These are phyloP conservation scores for Brassicogethes aeneus DNA, from an alignment of 2,888 invertebrate species.

Conservation along the genomic window DNA sequence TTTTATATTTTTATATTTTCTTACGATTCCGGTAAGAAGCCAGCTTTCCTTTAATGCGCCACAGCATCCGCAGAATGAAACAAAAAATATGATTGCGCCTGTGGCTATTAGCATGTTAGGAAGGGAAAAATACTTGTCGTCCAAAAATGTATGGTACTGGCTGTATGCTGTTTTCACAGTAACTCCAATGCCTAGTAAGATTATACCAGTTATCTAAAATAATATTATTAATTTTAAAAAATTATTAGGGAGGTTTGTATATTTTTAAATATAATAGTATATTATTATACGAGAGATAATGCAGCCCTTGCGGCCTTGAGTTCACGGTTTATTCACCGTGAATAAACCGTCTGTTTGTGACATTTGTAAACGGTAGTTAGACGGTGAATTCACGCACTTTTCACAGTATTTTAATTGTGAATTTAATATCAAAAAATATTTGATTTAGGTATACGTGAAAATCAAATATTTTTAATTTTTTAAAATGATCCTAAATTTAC, in stretches of 20 bases:
- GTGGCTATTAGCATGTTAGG: constrained; percentile 82
- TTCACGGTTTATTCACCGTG: too few relatives aligned
- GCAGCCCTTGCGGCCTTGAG: too few relatives aligned
- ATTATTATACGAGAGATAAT: too few relatives aligned
- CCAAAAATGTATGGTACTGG: constrained; percentile 71
- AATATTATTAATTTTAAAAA: constrained; percentile 7
- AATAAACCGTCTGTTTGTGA: too few relatives aligned
- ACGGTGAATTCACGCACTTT: too few relatives aligned
- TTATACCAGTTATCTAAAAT: constrained; percentile 73
- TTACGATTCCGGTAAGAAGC: constrained; percentile 86
- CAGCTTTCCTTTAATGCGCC: constrained; percentile 92
- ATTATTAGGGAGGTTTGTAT: constrained; percentile 7
- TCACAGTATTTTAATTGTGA: constrained; percentile 1
- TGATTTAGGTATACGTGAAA: neutral
- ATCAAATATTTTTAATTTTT: neutral
- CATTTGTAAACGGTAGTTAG: too few relatives aligned
- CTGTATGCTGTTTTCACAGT: constrained; percentile 63
- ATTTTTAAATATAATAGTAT: too few relatives aligned
- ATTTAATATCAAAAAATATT: neutral
- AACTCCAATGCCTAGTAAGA: constrained; percentile 74
- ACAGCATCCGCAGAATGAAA: constrained; percentile 93
- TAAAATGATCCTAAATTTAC: too few relatives aligned
- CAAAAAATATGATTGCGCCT: constrained; percentile 81
- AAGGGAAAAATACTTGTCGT: constrained; percentile 72
- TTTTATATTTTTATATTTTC: constrained; percentile 25